A percentile compares a stretch with the other conserved stretches of the same genome.
These are phyloP conservation scores for Paralichthys olivaceus DNA, from an alignment of 2,113 vertebrate genomes.

Conservation along the genomic window DNA sequence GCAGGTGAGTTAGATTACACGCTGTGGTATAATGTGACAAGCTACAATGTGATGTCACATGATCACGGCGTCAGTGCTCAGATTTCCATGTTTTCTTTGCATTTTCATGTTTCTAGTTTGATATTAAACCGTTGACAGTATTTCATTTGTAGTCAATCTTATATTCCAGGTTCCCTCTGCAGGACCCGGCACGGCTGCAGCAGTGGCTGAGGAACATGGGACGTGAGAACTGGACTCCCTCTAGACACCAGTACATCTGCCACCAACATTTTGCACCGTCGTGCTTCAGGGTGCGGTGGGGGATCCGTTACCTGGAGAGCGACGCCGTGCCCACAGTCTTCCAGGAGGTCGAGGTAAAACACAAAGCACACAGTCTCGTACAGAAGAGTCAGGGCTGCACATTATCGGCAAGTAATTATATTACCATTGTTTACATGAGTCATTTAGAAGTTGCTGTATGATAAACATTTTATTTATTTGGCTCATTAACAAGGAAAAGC, in stretches of 20 bases:
- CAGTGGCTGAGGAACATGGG: conserved; percentile 85
- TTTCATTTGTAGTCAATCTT: no score
- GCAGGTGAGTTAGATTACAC: background rate
- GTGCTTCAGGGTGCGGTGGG: conserved; percentile 84
- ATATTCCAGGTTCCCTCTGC: conserved; percentile 81
- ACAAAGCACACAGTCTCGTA: background rate
- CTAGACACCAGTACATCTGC: conserved; percentile 85
- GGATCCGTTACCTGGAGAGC: conserved; percentile 79
- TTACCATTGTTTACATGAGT: background rate
- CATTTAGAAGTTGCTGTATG: no score
- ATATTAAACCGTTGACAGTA: no score
- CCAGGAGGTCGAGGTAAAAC: conserved; percentile 51
- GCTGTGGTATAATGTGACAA: background rate
- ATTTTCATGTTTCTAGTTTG: background rate
- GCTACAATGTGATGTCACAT: conserved; percentile 26
- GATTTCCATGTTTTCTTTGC: background rate
- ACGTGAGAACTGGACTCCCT: conserved; percentile 81
- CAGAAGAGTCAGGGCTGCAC: background rate
- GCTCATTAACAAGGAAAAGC: no score
- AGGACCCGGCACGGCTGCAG: conserved; percentile 79
- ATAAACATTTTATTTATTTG: no score
- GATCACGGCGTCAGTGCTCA: background rate
- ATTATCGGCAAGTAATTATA: background rate
- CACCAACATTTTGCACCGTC: conserved; percentile 82
- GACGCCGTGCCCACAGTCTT: conserved; percentile 84